Base-by-base conservation (phyloP, 2,797 vertebrate species). In the Rhinichthys osculus region DNA sequence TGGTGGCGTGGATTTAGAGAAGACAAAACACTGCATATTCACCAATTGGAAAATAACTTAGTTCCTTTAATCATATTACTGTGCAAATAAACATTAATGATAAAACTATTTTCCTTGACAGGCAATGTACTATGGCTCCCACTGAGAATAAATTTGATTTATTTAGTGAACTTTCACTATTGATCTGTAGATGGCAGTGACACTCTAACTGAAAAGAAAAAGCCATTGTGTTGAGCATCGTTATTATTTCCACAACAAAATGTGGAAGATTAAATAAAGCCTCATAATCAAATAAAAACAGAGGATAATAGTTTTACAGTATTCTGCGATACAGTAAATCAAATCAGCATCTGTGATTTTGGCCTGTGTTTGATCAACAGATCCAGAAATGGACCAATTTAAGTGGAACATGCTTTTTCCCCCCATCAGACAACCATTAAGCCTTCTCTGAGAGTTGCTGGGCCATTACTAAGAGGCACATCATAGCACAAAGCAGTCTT, bases 131-230 rank as follows among this genome's bases (percentile, higher is more conserved):
- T 44, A 9, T 40, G 42, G 30, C 54, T 64, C 11, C 40, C 14
- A 7, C 19, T 80, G 40, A 74, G 21, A 50, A 76, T 64, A 23
- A n/a, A 42, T 54, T 23, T 7, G 64, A 16, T 67, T 67, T 16
- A 23, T 76, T 73, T 52, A 27, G 90, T 94, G 93, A 93, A 95
- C 90, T 95, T 95, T 93, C 92, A 72, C 82, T 47, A 82, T 81
- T 91, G 91, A 93, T 93, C 95, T 95, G 95, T 95, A 96, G 95
- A 94, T 95, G 95, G 95, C 95, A 95, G 95, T 95, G 93, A 94
- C 92, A 92, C 91, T 91, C 91, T 92, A 89, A 91, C 86, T 88
- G 91, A 92, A 90, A 90, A 91, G 86, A 87, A 83, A 64, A 44
- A 1, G 2, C 11, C n/a, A 5, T 42, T 66, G 30, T 9, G 50